These are phyloP conservation scores for Bombyx huttoni DNA, from an alignment of 2,888 invertebrate genomes.

Conservation along the genomic window DNA sequence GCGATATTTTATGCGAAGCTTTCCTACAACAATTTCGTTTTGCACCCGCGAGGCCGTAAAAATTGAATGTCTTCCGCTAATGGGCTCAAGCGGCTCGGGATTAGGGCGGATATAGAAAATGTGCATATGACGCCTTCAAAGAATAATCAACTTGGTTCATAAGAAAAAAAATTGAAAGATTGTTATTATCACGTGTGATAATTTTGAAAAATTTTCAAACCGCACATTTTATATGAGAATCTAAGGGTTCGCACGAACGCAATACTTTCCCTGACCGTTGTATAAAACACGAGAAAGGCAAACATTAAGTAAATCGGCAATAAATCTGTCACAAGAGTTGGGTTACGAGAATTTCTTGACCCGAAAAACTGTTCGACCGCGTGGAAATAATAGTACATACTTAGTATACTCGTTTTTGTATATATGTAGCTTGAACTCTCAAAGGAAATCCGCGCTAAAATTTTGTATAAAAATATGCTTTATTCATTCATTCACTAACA, in stretches of 20 bases:
- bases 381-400: not conserved
- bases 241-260: not conserved
- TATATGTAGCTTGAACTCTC: not conserved
- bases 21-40: slow-evolving; percentile 22
- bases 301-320: not conserved
- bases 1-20: slow-evolving; percentile 1
- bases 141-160: not conserved
- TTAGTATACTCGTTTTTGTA: not conserved
- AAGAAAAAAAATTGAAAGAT: not conserved
- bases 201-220: not conserved
- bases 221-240: not conserved
- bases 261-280: not conserved
- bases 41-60: slow-evolving; percentile 15
- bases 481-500: too few relatives aligned
- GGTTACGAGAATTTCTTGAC: not conserved
- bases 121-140: not conserved
- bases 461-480: too few relatives aligned
- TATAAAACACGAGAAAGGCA: not conserved
- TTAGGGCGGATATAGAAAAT: not conserved
- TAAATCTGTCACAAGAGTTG: not conserved
- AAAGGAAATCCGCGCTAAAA: not conserved
- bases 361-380: not conserved
- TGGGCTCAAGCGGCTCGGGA: slow-evolving; percentile 6
- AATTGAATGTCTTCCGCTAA: slow-evolving; percentile 13
- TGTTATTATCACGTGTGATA: not conserved